These are phyloP conservation scores for Lysandra coridon DNA, from an alignment of 2,888 invertebrate species.

Conservation along the genomic window DNA sequence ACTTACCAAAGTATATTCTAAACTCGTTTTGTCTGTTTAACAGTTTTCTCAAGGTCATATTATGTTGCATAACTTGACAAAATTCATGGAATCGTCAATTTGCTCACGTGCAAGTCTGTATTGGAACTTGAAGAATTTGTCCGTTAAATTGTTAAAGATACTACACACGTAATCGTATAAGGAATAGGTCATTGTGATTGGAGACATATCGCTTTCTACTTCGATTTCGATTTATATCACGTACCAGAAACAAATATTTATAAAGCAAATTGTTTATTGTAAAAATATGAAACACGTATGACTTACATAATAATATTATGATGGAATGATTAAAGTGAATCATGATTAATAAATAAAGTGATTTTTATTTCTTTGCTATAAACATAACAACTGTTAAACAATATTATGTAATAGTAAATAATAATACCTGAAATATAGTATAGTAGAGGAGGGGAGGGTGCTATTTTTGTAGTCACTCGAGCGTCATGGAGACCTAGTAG, in stretches of 20 bases:
- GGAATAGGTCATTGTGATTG: conserved; percentile 9
- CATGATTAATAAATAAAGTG: no score
- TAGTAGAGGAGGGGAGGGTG: no score
- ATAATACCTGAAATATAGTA: not conserved
- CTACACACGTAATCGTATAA: not conserved
- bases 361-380: no score
- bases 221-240: not conserved
- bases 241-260: not conserved
- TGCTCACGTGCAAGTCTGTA: not conserved
- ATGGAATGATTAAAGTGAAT: no score
- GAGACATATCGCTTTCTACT: not conserved
- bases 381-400: not conserved
- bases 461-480: no score
- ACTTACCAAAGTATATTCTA: not conserved
- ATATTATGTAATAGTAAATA: not conserved
- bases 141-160: conserved; percentile 8
- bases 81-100: not conserved
- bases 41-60: not conserved
- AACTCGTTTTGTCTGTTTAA: not conserved
- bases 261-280: no score
- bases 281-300: no score
- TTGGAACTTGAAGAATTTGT: not conserved
- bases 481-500: no score
- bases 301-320: no score
- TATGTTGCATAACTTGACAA: not conserved